Conservation (phyloP, 2,797 vertebrate genomes). For the Oreochromis grahami region DNA sequence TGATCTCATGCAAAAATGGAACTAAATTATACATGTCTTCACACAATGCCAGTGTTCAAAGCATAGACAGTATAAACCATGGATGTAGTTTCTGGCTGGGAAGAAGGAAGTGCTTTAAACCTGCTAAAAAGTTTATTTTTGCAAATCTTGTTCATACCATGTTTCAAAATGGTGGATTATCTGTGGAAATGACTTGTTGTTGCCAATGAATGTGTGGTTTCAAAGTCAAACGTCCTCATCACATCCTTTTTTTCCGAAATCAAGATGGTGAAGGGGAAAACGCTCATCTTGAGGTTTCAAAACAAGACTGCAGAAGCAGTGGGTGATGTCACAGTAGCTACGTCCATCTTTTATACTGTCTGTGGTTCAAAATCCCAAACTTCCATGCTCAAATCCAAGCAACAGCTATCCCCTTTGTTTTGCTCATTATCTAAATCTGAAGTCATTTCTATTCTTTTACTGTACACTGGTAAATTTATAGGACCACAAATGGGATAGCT, state of each 20-base stretch:
- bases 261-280: background rate
- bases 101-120: background rate
- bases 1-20: background rate
- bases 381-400: conserved; percentile 19
- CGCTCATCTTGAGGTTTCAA: background rate
- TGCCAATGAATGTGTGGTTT: background rate
- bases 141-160: background rate
- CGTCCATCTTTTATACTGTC: background rate
- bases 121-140: background rate
- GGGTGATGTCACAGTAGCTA: background rate
- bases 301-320: background rate
- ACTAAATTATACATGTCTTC: background rate
- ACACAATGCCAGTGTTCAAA: background rate
- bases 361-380: conserved; percentile 13
- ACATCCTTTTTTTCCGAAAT: fast-evolving
- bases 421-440: background rate
- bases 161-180: background rate
- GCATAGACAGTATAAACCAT: background rate
- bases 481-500: conserved; percentile 56
- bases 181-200: background rate
- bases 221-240: background rate
- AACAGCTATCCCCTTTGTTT: conserved; percentile 44
- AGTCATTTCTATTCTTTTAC: background rate
- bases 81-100: background rate
- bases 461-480: background rate